Evolutionary conservation across 1,140 invertebrate species (phyloP).

Genomic region (Asbolus verrucosus): DNA sequence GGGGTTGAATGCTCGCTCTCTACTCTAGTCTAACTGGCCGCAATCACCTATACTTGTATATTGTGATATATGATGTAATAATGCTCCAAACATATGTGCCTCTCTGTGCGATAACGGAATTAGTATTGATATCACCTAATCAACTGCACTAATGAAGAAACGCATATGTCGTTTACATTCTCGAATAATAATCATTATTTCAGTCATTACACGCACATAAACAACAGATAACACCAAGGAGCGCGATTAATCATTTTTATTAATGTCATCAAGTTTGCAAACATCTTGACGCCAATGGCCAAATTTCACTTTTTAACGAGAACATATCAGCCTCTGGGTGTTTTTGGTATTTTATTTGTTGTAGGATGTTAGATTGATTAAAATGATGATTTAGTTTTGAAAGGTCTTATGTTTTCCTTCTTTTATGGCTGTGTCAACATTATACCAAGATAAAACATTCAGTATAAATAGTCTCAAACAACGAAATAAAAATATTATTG

Average conservation of each 20-base stretch:
- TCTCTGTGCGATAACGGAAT: conserved; percentile 63
- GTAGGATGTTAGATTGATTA: no score
- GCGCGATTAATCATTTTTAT: conserved; percentile 27
- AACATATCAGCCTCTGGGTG: neutral
- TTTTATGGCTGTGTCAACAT: neutral
- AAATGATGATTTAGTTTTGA: no score
- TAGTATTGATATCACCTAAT: conserved; percentile 63
- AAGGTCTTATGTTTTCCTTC: neutral
- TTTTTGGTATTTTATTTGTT: neutral
- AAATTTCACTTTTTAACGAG: neutral
- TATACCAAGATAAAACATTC: conserved; percentile 10
- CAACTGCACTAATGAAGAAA: conserved; percentile 64
- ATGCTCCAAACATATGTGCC: conserved; percentile 64
- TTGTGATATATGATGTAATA: conserved; percentile 65
- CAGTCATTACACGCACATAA: conserved; percentile 13
- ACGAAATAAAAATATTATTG: conserved; percentile 38
- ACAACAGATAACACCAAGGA: conserved; percentile 17
- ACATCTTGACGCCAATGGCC: neutral
- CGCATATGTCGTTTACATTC: conserved; percentile 58
- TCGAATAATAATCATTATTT: conserved; percentile 52
- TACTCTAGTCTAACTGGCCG: conserved; percentile 57
- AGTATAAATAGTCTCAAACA: neutral
- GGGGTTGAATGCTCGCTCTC: conserved; percentile 52
- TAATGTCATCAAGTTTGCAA: neutral
- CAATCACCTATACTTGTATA: conserved; percentile 63